Evolutionary conservation across 92 coral and sea anemone genomes (phyloP).

Genomic region (Bergia puertoricense): DNA sequence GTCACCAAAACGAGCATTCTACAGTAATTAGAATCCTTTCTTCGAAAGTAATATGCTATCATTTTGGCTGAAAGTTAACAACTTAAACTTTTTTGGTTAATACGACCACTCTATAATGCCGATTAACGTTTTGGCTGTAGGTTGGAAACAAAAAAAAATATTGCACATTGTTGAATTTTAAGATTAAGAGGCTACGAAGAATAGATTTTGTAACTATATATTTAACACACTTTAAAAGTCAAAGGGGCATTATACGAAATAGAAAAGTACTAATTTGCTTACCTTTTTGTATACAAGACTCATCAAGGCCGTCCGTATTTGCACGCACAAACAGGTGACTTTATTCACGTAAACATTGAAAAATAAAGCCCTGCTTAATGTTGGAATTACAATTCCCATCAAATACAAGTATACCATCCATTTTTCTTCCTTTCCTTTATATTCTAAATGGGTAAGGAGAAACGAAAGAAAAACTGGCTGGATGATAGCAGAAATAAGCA

Average conservation of each 20-base stretch:
- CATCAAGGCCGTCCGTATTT: not conserved
- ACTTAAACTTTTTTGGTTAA: too few relatives aligned
- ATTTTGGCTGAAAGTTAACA: too few relatives aligned
- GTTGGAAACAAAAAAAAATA: too few relatives aligned
- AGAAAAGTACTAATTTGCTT: not conserved
- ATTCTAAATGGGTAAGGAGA: not conserved
- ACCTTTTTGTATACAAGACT: constrained; percentile 7
- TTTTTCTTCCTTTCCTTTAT: not conserved
- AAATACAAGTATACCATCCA: not conserved
- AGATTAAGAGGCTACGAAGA: too few relatives aligned
- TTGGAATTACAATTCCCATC: not conserved
- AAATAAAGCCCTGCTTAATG: not conserved
- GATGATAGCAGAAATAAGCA: not conserved
- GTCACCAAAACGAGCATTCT: too few relatives aligned
- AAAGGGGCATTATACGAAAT: too few relatives aligned
- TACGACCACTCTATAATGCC: too few relatives aligned
- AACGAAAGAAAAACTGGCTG: not conserved
- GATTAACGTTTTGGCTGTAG: too few relatives aligned
- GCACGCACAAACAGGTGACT: not conserved
- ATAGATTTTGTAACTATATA: not conserved
- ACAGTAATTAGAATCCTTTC: too few relatives aligned
- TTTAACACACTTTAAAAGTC: too few relatives aligned
- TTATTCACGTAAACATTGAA: not conserved
- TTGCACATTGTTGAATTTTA: too few relatives aligned
- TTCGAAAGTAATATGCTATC: too few relatives aligned